These are phyloP conservation scores for Artemisiospiza belli DNA, from an alignment of 2,113 vertebrate species.

Conservation along the genomic window DNA sequence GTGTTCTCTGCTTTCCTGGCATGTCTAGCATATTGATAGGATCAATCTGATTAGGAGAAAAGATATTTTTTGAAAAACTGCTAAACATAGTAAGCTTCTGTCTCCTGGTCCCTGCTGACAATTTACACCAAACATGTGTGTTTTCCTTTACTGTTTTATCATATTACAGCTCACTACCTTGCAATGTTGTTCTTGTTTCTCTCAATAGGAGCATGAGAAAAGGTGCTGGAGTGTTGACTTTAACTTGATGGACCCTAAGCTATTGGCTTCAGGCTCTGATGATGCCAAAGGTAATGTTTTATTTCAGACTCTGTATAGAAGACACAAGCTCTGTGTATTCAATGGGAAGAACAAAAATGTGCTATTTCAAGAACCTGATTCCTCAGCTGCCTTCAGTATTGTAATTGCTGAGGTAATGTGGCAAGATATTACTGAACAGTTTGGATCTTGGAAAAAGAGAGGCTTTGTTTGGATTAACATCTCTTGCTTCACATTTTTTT, in stretches of 20 bases:
- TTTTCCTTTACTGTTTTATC: neutral
- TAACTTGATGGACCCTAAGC: conserved; percentile 98
- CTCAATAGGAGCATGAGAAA: conserved; percentile 93
- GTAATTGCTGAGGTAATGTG: neutral
- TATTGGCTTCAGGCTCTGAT: conserved; percentile 97
- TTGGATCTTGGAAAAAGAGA: neutral
- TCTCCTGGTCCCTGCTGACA: neutral
- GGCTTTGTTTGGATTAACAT: neutral
- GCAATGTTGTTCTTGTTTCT: conserved; percentile 40
- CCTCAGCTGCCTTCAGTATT: neutral
- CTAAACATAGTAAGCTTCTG: neutral
- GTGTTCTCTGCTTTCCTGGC: neutral
- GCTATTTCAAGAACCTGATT: neutral
- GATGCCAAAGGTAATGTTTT: conserved; percentile 93
- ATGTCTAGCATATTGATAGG: neutral
- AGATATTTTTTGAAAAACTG: neutral
- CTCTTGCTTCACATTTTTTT: neutral
- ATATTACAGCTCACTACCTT: neutral
- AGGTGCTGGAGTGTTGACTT: conserved; percentile 99
- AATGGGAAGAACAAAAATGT: neutral
- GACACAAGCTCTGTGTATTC: neutral
- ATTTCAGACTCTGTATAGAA: neutral
- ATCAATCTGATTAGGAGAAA: neutral
- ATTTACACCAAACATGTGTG: neutral
- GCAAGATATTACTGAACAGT: neutral